phyloP scores from a whole-genome alignment of 2,888 invertebrate species.

The Parapristionchus giblindavisi region DNA sequence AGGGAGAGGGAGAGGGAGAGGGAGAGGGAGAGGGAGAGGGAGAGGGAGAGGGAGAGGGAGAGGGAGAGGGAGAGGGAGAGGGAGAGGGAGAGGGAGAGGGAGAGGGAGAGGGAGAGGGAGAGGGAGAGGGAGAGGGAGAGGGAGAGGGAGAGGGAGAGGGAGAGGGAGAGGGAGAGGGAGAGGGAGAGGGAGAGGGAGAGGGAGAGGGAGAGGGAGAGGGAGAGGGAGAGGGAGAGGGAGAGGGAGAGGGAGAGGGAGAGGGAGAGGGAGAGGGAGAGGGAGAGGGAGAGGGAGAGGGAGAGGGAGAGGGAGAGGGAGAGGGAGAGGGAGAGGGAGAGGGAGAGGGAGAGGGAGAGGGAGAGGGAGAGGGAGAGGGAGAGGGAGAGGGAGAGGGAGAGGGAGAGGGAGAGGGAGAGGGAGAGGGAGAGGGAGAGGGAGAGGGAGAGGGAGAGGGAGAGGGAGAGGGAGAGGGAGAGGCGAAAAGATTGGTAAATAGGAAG shows the following conservation, averaged over 20 bases:
- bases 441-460: neutral
- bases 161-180: neutral
- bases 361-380: neutral
- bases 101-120: constrained; percentile 2
- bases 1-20: neutral
- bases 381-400: neutral
- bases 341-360: neutral
- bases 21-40: neutral
- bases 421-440: neutral
- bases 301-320: constrained; percentile 11
- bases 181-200: constrained; percentile 7
- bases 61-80: constrained; percentile 11
- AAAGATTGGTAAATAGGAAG: neutral
- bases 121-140: constrained; percentile 3
- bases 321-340: neutral
- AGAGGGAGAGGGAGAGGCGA: neutral
- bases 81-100: neutral
- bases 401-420: neutral
- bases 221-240: constrained; percentile 11
- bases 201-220: constrained; percentile 2
- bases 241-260: constrained; percentile 11
- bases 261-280: constrained; percentile 11
- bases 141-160: constrained; percentile 6
- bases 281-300: neutral
- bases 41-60: neutral